Evolutionary conservation across 37 sponge, comb jelly and placozoan species (phyloP).

Genomic region (Ianthella basta): DNA sequence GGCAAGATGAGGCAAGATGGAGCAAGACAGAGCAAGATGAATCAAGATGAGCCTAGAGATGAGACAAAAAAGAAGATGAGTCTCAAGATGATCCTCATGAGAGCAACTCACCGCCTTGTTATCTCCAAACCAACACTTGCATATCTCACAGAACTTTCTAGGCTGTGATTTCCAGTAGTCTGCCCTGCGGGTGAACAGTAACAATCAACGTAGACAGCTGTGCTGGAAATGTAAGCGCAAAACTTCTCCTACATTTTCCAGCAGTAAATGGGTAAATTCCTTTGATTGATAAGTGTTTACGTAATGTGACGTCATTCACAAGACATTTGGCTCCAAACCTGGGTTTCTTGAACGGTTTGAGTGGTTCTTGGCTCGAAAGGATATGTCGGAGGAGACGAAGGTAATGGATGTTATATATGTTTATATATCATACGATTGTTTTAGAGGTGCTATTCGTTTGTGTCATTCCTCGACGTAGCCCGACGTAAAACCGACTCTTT

Average conservation of each 20-base stretch:
- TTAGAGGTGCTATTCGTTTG: background rate
- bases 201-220: background rate
- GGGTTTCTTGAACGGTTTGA: too few species aligned
- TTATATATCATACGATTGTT: background rate
- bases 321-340: slow-evolving; percentile 22
- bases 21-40: too few species aligned
- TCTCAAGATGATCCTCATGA: too few species aligned
- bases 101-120: slow-evolving; percentile 87
- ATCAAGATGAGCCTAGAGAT: too few species aligned
- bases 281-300: background rate
- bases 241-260: background rate
- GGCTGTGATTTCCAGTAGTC: slow-evolving; percentile 95
- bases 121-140: slow-evolving; percentile 94
- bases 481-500: slow-evolving; percentile 73
- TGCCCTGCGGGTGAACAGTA: slow-evolving; percentile 46
- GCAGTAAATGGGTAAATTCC: background rate
- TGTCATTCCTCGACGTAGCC: slow-evolving; percentile 43
- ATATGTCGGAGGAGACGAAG: slow-evolving; percentile 80
- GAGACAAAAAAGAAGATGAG: too few species aligned
- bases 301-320: background rate
- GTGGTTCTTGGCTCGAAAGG: too few species aligned
- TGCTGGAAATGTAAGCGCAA: too few species aligned
- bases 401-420: slow-evolving; percentile 19
- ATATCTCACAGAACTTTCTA: slow-evolving; percentile 82
- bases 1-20: too few species aligned